Percentiles rank a stretch among this genome's conserved stretches.
Conservation (phyloP, 2,888 invertebrate genomes). For the Meteorus cinctellus region DNA sequence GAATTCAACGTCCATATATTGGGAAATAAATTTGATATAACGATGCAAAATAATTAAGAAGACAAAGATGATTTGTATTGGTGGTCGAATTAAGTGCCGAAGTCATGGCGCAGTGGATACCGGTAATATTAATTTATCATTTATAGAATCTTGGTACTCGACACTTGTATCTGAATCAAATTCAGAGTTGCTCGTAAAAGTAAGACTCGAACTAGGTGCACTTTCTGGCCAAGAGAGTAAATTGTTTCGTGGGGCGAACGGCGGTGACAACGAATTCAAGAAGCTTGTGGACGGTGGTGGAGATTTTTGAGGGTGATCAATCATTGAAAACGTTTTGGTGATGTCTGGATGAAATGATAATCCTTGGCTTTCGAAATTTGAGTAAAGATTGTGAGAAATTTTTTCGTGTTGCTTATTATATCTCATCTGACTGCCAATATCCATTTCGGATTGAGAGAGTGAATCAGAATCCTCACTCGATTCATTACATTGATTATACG, state of each 20-base stretch:
- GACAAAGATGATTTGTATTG: too few relatives aligned
- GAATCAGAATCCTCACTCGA: constrained; percentile 72
- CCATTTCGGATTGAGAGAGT: constrained; percentile 77
- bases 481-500: constrained; percentile 67
- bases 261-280: constrained; percentile 76
- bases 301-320: constrained; percentile 71
- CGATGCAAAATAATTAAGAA: too few relatives aligned
- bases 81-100: not conserved
- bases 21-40: too few relatives aligned
- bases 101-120: constrained; percentile 70
- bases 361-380: constrained; percentile 72
- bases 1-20: too few relatives aligned
- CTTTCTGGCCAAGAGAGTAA: constrained; percentile 70
- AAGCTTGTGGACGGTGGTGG: constrained; percentile 77
- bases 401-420: constrained; percentile 67
- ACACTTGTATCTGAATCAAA: constrained; percentile 70
- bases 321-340: constrained; percentile 61
- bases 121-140: constrained; percentile 69
- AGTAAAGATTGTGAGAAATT: constrained; percentile 70
- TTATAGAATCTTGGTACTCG: constrained; percentile 72
- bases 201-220: constrained; percentile 70
- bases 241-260: constrained; percentile 69
- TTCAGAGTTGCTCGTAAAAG: constrained; percentile 72
- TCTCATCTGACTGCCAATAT: constrained; percentile 72
- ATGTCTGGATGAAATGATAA: constrained; percentile 66